Evolutionary conservation across 2,888 invertebrate species (phyloP).

Genomic region (Stenurella melanura): DNA sequence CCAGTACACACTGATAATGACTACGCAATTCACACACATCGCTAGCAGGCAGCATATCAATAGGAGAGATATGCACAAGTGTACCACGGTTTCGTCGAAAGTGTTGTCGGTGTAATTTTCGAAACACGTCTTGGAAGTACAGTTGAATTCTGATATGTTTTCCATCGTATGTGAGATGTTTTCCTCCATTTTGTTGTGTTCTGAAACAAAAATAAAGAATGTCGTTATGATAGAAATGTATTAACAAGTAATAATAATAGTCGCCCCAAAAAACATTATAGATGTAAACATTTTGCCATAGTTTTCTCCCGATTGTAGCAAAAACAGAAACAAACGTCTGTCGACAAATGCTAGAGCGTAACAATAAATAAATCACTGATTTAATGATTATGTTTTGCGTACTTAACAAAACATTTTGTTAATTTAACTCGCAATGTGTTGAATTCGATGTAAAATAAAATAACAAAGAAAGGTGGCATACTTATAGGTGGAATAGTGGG

Average conservation of each 20-base stretch:
- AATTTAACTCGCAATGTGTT: no score
- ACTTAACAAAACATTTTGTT: no score
- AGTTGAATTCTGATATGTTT: conserved; percentile 4
- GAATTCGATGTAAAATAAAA: no score
- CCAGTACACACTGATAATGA: conserved; percentile 76
- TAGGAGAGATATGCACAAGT: conserved; percentile 65
- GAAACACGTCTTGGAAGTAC: conserved; percentile 1
- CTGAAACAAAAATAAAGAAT: conserved; percentile 25
- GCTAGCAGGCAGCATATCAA: conserved; percentile 75
- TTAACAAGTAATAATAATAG: background rate
- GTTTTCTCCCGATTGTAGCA: no score
- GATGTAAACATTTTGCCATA: no score
- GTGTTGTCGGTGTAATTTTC: conserved; percentile 28
- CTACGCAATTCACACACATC: conserved; percentile 75
- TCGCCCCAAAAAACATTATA: no score
- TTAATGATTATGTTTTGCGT: no score
- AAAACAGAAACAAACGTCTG: no score
- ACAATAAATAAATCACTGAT: no score
- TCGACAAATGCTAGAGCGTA: no score
- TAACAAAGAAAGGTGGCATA: no score
- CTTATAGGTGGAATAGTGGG: no score
- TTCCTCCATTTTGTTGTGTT: conserved; percentile 13
- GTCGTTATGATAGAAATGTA: background rate
- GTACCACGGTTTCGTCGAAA: conserved; percentile 43
- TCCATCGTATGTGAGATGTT: conserved; percentile 3